A percentile compares a stretch with the other conserved stretches of the same genome.
Conservation (phyloP, 2,888 invertebrate genomes). For the Thyatira batis region DNA sequence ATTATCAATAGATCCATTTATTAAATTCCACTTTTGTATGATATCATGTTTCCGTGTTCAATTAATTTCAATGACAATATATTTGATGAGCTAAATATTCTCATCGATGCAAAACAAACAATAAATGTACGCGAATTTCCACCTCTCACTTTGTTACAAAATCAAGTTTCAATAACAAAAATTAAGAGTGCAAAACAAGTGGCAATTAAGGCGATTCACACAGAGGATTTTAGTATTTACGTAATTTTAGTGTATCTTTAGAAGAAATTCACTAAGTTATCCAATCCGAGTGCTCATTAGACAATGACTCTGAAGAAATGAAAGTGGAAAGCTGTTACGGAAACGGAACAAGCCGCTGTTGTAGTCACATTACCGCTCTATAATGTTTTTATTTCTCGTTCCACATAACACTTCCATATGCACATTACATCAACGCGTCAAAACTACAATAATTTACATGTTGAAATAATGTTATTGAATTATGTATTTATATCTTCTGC, state of each 20-base stretch:
- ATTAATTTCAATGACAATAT: constrained; percentile 28
- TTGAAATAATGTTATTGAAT: neutral
- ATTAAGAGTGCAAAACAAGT: constrained; percentile 57
- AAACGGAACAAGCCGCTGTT: constrained; percentile 55
- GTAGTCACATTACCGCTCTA: constrained; percentile 42
- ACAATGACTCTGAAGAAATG: constrained; percentile 78
- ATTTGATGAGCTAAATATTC: constrained; percentile 31
- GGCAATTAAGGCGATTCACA: constrained; percentile 72
- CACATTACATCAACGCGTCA: constrained; percentile 18
- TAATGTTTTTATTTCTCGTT: constrained; percentile 10
- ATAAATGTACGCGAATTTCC: constrained; percentile 40
- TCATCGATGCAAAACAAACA: constrained; percentile 31
- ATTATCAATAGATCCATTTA: constrained; percentile 53
- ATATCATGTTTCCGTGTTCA: constrained; percentile 50
- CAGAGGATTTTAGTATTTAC: constrained; percentile 60
- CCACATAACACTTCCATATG: constrained; percentile 24
- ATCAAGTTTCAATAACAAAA: constrained; percentile 63
- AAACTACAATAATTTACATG: neutral
- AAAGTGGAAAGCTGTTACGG: constrained; percentile 78
- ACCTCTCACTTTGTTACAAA: constrained; percentile 64
- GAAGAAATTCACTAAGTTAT: constrained; percentile 75
- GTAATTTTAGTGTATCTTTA: constrained; percentile 58
- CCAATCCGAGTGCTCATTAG: constrained; percentile 68
- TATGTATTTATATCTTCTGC: neutral
- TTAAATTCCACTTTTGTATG: constrained; percentile 30